Evolutionary conservation across 1,140 invertebrate species (phyloP), one percentile per base, ranked within the genome.

Genomic region (Dendrolimus punctatus): DNA sequence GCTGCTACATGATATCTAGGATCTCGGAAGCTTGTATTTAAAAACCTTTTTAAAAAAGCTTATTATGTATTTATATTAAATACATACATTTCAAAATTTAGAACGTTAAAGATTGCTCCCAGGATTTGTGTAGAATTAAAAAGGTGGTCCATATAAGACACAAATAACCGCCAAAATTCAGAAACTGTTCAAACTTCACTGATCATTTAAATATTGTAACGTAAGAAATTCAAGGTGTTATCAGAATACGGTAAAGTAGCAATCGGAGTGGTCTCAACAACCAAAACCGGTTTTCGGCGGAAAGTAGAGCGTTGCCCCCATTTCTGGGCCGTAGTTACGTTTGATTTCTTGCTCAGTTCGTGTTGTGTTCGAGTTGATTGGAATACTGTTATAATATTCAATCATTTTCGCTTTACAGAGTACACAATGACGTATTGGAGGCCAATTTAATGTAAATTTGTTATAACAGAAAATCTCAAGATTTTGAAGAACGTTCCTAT

Each of bases 231-330:
- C 40, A 37, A 60, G 49, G 38, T 49, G 58, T 67, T 61, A 68
- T 58, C 57, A 48, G 54, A 60, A 68, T 59, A 58, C 60, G 52
- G 50, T 57, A 60, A 50, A 56, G 62, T 49, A 54, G 57, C 46
- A 42, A 47, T 51, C 51, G 50, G 51, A 55, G 55, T 40, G 50
- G 46, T 58, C 57, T 46, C 52, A 54, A 51, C 52, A 40, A 58
- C 53, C 49, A 46, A 68, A 74, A 81, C 76, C 68, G 66, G 73
- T 81, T 80, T 60, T 57, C 4, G 58, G 52, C 68, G 62, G 66
- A 71, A 78, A 76, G 70, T 80, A 60, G 78, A 76, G 63, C 76
- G 67, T 67, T 73, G 78, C 66, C 76, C 78, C 63, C 76, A 70
- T 77, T 76, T 71, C 69, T 68, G 65, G 58, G 55, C 62, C 66